Evolutionary conservation across 2,888 invertebrate species (phyloP).

Genomic region (Torymus auratus): DNA sequence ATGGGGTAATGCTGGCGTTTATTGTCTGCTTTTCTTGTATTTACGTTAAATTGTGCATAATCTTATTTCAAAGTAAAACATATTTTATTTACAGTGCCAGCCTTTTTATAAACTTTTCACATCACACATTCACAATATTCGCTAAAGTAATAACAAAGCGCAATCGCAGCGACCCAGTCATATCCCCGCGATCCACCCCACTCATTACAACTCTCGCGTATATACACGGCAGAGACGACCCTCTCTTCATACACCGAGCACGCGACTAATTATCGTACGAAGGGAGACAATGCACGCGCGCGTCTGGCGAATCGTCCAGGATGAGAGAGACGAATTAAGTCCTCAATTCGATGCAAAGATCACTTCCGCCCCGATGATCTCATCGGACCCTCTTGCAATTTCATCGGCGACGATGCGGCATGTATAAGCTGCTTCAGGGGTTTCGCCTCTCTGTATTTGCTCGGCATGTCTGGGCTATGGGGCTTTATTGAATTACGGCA

Average conservation of each 20-base stretch:
- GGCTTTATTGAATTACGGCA: neutral
- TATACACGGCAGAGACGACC: no score
- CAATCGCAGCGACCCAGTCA: no score
- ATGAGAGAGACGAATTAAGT: constrained; percentile 70
- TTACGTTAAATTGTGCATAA: no score
- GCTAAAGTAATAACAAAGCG: no score
- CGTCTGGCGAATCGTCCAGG: constrained; percentile 48
- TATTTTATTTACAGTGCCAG: no score
- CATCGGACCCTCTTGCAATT: constrained; percentile 68
- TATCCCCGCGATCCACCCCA: no score
- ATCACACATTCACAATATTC: no score
- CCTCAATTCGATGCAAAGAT: constrained; percentile 74
- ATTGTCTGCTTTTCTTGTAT: no score
- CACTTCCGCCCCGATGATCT: constrained; percentile 74
- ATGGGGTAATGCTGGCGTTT: no score
- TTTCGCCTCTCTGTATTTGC: neutral
- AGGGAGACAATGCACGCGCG: constrained; percentile 7
- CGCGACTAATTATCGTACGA: neutral
- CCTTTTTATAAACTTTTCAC: no score
- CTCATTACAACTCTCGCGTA: no score
- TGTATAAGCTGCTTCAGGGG: neutral
- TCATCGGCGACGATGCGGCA: constrained; percentile 63
- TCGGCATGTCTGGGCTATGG: neutral
- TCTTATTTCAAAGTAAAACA: no score
- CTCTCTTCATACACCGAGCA: neutral